phyloP scores from a whole-genome alignment of 1,140 invertebrate species.

The Leguminivora glycinivorella region DNA sequence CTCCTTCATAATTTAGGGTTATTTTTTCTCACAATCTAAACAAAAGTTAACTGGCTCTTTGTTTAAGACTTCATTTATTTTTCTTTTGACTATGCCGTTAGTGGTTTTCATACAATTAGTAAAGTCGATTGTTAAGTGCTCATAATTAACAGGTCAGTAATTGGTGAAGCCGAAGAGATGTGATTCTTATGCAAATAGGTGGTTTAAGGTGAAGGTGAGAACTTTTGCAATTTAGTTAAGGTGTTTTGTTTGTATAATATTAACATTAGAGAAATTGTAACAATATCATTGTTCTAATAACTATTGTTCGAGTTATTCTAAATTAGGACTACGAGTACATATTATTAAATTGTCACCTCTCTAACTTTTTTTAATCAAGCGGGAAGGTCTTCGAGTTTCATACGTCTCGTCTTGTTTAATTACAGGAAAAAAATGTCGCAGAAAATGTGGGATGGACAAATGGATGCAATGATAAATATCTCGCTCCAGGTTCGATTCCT shows the following conservation, averaged over 20 bases:
- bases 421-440: too few species aligned
- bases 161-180: constrained; percentile 14
- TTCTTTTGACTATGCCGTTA: not conserved
- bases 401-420: too few species aligned
- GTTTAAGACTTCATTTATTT: constrained; percentile 28
- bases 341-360: too few species aligned
- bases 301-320: too few species aligned
- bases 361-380: too few species aligned
- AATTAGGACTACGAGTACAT: too few species aligned
- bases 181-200: constrained; percentile 19
- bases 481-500: too few species aligned
- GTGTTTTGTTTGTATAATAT: not conserved
- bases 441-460: too few species aligned
- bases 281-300: not conserved
- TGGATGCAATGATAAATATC: too few species aligned
- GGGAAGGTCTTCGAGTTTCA: too few species aligned
- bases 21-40: constrained; percentile 64
- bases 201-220: not conserved
- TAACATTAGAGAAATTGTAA: not conserved
- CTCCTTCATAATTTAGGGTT: constrained; percentile 47
- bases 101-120: constrained; percentile 22
- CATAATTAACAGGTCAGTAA: constrained; percentile 24
- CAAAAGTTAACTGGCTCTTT: constrained; percentile 43
- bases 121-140: not conserved
- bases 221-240: not conserved